phyloP scores from a whole-genome alignment of 2,113 vertebrate genomes.

The Formicarius rufipectus region DNA sequence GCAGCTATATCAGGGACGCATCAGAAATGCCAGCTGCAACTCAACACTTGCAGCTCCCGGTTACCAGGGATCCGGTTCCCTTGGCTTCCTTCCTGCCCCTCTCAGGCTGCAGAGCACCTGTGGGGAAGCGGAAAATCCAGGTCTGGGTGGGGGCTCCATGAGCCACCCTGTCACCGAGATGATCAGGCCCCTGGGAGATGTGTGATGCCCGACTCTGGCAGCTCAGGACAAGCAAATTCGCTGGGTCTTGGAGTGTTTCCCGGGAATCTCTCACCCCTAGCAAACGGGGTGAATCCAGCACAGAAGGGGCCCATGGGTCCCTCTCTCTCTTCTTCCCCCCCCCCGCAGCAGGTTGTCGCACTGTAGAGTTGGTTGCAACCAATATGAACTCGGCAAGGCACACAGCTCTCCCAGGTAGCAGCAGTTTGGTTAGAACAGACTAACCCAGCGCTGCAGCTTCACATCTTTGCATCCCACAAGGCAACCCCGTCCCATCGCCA shows the following conservation, averaged over 20 bases:
- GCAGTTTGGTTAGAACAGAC: not conserved
- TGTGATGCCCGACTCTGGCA: not conserved
- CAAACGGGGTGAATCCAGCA: not conserved
- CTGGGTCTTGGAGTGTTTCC: not conserved
- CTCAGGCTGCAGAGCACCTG: not conserved
- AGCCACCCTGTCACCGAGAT: not conserved
- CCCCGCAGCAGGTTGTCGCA: not conserved
- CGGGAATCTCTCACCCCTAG: not conserved
- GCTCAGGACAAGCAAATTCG: not conserved
- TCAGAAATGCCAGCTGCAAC: constrained; percentile 18
- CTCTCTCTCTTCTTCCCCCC: not conserved
- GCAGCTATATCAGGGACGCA: not conserved
- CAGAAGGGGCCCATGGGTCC: not conserved
- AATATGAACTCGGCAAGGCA: not conserved
- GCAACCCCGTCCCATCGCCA: not conserved
- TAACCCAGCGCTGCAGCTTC: not conserved
- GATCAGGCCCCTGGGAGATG: not conserved
- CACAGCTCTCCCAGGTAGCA: not conserved
- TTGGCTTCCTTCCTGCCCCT: not conserved
- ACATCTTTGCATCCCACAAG: not conserved
- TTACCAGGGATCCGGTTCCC: constrained; percentile 34
- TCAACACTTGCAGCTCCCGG: not conserved
- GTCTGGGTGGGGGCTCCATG: not conserved
- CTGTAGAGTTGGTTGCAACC: not conserved
- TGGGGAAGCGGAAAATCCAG: not conserved